Evolutionary conservation across 2,888 invertebrate genomes (phyloP), one percentile per base, ranked within the genome.

Genomic region (Chesias legatella): DNA sequence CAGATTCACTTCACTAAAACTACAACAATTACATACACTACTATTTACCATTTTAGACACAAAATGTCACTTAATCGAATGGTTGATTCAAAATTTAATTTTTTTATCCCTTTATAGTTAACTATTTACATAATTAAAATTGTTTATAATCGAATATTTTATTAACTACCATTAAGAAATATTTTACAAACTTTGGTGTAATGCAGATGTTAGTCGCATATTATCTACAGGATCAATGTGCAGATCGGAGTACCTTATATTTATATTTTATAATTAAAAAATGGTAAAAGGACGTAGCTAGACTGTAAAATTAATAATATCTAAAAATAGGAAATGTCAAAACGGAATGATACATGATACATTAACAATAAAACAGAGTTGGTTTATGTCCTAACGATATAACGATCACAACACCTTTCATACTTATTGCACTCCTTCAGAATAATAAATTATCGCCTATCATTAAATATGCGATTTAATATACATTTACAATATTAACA

Each of bases 161-260:
- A 84, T 63, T 64, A 64, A 72, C 80, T 86, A 85, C 77, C 63
- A 82, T 76, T 84, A 85, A 70, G 82, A 83, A 79, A 80, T 85
- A 85, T 84, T 82, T 85, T 86, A 88, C 86, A 88, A 85, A 88
- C 86, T 88, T 88, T 88, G 86, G 86, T 88, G 85, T 83, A 76
- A 82, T 78, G 82, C 80, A 80, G 73, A 78, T 79, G 75, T 81
- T 70, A 69, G 76, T 81, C 76, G 79, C 78, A 79, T 75, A 67
- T 73, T 72, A 73, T 67, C 71, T 72, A 70, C 53, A 56, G 51
- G 42, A 48, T 58, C 50, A 44, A 46, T 44, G 41, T 48, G 55
- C 40, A 44, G 46, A 48, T 53, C 48, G 33, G 41, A 56, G 42
- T 44, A 49, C 35, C 47, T 42, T 55, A 55, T 44, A 45, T 48